Conservation (phyloP, 2,888 invertebrate species). For the Osedax frankpressi region DNA sequence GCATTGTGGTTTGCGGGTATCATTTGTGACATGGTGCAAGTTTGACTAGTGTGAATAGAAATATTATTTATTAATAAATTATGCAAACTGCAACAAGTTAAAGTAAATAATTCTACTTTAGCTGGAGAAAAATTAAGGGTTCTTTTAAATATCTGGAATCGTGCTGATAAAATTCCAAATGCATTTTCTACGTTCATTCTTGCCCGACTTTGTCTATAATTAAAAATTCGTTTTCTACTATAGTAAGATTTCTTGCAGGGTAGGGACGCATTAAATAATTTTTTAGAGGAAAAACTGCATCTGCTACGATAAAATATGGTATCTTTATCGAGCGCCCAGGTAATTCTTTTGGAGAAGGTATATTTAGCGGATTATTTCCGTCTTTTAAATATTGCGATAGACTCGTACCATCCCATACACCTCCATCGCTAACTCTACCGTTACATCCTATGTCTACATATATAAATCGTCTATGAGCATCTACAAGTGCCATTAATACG, state of each 20-base stretch:
- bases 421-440: slow-evolving; percentile 25
- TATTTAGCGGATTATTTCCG: slow-evolving; percentile 6
- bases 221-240: slow-evolving; percentile 10
- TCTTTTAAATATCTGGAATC: no score
- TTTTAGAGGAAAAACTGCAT: slow-evolving; percentile 14
- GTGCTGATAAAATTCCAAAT: slow-evolving; percentile 15
- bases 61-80: no score
- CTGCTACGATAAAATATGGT: slow-evolving; percentile 23
- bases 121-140: no score
- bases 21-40: no score
- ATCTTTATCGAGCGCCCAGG: slow-evolving; percentile 7
- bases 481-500: slow-evolving; percentile 21
- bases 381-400: slow-evolving; percentile 6
- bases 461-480: slow-evolving; percentile 15
- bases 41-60: no score
- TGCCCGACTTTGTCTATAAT: slow-evolving; percentile 9
- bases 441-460: slow-evolving; percentile 25
- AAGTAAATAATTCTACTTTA: no score
- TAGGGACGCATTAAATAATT: slow-evolving; percentile 18
- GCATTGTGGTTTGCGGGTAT: no score
- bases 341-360: slow-evolving; percentile 19
- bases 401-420: slow-evolving; percentile 21
- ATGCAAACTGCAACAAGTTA: no score
- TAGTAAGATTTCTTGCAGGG: background rate
- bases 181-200: background rate